Evolutionary conservation across 2,888 invertebrate genomes (phyloP).

Genomic region (Pandemis cinnamomeana): DNA sequence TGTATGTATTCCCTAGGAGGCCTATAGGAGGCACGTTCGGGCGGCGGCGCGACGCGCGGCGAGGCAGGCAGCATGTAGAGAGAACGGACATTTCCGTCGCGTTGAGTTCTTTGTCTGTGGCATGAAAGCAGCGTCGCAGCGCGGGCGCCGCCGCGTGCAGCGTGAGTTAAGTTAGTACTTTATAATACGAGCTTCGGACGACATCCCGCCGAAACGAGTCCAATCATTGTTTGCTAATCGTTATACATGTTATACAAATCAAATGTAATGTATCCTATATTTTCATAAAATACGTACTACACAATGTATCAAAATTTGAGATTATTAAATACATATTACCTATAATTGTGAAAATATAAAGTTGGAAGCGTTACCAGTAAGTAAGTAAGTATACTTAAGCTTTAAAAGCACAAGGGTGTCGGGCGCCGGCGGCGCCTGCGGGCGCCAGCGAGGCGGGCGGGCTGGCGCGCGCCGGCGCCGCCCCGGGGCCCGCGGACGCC

Average conservation of each 20-base stretch:
- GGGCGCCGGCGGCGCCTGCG: not conserved
- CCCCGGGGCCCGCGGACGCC: too few relatives aligned
- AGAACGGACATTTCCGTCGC: too few relatives aligned
- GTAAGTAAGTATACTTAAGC: constrained; percentile 19
- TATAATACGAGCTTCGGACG: constrained; percentile 33
- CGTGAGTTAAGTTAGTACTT: not conserved
- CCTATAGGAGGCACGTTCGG: too few relatives aligned
- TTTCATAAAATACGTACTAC: constrained; percentile 37
- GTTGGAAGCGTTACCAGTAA: constrained; percentile 18
- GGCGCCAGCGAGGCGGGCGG: not conserved
- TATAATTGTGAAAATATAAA: constrained; percentile 13
- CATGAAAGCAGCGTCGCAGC: too few relatives aligned
- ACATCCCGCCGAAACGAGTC: constrained; percentile 34
- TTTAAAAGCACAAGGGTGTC: constrained; percentile 21
- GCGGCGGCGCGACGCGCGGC: too few relatives aligned
- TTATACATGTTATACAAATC: constrained; percentile 19
- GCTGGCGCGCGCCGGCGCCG: not conserved
- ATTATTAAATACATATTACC: constrained; percentile 10
- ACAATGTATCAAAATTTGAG: constrained; percentile 37
- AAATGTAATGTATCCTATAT: constrained; percentile 34
- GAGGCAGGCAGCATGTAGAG: too few relatives aligned
- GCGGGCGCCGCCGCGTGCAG: not conserved
- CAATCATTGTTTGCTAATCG: constrained; percentile 38
- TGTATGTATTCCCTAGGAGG: too few relatives aligned
- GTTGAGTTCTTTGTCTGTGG: too few relatives aligned